Evolutionary conservation across 2,888 invertebrate genomes (phyloP), one percentile per base, ranked within the genome.

Genomic region (Labia minor): DNA sequence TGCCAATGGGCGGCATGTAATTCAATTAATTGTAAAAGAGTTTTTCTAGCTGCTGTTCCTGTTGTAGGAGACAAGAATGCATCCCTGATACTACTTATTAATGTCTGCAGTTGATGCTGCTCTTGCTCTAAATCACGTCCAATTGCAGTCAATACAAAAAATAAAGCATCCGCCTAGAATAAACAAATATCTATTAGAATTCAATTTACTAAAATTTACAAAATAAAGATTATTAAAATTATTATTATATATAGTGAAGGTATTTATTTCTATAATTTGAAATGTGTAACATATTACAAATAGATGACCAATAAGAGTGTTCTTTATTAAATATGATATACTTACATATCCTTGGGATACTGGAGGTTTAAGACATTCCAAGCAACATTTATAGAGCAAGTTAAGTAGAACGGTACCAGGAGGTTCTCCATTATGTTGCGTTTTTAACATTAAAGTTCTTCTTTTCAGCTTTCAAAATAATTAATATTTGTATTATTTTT

Each of bases 1-100:
- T 92, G 90, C 94, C 94, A 95, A 77, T 90, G 87, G 0, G 91
- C 90, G 1, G 94, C 93, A 78, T 92, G 90, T 67, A 94, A 82
- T 78, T 95, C 95, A 72, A 95, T 92, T 67, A 95, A 82, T 78
- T 95, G 94, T 70, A 94, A 82, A 68, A 95, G 81, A 1, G 92
- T 92, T 76, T 91, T 89, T 72, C 90, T 85, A 70, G 90, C 89
- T 71, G 86, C 85, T 1, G 90, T 86, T 64, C 88, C 84, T 18
- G 88, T 87, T 33, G 83, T 83, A 14, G 87, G 84, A 75, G 85
- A 86, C 72, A 94, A 83, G 80, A 94, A 92, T 8, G 90, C 90
- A 79, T 94, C 93, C 66, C 93, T 83, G 61, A 94, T 89, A 69
- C 86, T 85, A 18, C 86, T 84, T 74, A 94, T 83, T 63, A 94